Evolutionary conservation across 1,140 invertebrate genomes (phyloP), one percentile per base, ranked within the genome.

Genomic region (Varroa destructor): DNA sequence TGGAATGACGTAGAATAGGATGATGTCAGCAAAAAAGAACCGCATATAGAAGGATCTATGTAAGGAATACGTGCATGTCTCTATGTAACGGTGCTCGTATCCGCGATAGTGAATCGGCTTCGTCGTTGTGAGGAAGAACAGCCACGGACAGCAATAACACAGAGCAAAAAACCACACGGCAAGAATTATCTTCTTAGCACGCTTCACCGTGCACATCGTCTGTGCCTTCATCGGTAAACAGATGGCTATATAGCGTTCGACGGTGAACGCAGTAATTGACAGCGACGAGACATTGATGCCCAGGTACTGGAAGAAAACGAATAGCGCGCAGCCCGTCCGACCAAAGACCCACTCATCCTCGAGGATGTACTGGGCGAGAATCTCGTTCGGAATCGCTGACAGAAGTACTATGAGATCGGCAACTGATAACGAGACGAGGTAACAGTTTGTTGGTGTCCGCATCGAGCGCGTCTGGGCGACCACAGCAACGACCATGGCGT

Each of bases 211-310:
- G 0, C 88, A 89, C 82, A 91, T 87, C 1, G 88, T 90, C 77
- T 93, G 90, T 0, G 89, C 87, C 75, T 89, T 81, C 74, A 96
- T 88, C 0, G 93, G 92, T 78, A 93, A 88, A 79, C 92, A 95
- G 74, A 97, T 95, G 14, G 91, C 93, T 36, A 96, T 85, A 79
- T 96, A 98, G 64, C 94, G 81, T 79, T 97, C 94, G 4, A 94
- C 85, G 0, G 93, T 97, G 80, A 97, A 97, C 1, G 90, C 89
- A 0, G 89, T 90, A 64, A 94, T 93, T 6, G 89, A 93, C 58
- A 97, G 82, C 0, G 97, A 89, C 0, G 93, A 94, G 0, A 93
- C 92, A 79, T 95, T 93, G 1, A 90, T 89, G 0, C 86, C 87
- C 8, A 87, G 78, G 77, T 86, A 84, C 75, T 86, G 85, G 1